Conservation (phyloP, 2,797 vertebrate genomes). For the Glossophaga mutica region DNA sequence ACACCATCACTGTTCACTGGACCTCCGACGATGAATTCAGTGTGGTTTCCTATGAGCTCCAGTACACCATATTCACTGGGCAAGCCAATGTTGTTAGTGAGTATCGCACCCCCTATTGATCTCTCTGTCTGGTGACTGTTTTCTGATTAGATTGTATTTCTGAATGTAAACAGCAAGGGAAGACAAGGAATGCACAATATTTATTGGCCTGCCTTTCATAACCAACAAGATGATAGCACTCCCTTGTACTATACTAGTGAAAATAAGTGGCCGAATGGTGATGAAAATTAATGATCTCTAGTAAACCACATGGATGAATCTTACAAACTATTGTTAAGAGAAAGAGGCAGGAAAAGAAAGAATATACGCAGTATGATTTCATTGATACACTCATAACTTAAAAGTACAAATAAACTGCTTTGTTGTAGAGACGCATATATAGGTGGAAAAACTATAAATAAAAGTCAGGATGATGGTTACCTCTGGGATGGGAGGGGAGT, state of each 20-base stretch:
- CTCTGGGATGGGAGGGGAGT: background rate
- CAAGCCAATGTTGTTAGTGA: conserved; percentile 98
- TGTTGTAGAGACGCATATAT: background rate
- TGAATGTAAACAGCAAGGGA: background rate
- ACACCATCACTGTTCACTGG: conserved; percentile 99
- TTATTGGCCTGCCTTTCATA: conserved; percentile 10
- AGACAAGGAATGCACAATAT: background rate
- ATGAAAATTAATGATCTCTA: background rate
- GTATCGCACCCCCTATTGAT: conserved; percentile 75
- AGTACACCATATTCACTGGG: conserved; percentile 97
- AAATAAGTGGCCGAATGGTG: background rate
- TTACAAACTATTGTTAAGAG: background rate
- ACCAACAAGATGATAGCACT: background rate
- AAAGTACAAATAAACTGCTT: background rate
- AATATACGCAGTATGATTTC: background rate
- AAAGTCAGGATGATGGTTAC: background rate
- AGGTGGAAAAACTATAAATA: background rate
- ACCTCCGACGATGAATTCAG: conserved; percentile 97
- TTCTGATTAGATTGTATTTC: background rate
- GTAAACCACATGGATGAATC: background rate
- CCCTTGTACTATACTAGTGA: background rate
- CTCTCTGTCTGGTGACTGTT: background rate
- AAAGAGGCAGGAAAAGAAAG: conserved; percentile 8
- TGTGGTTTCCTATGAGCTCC: conserved; percentile 96
- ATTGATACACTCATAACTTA: background rate